Conservation (phyloP, 2,113 vertebrate genomes). For the Tauraco erythrolophus region DNA sequence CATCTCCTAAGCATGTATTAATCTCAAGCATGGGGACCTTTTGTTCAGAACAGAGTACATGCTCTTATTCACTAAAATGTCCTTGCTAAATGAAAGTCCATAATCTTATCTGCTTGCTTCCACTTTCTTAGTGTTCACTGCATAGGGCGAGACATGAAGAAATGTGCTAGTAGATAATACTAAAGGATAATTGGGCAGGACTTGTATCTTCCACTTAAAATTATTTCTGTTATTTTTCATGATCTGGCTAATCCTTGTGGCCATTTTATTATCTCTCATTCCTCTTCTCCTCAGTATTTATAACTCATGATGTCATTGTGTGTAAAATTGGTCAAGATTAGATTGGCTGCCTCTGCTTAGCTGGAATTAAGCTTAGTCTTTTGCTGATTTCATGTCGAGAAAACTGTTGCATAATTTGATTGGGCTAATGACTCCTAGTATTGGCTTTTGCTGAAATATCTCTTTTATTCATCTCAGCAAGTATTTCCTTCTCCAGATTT, state of each 20-base stretch:
- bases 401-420: background rate
- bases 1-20: background rate
- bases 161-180: background rate
- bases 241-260: background rate
- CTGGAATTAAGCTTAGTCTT: background rate
- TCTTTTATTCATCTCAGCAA: background rate
- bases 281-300: background rate
- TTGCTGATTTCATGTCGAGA: background rate
- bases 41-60: background rate
- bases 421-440: background rate
- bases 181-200: background rate
- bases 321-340: background rate
- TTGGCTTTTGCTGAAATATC: background rate
- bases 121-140: background rate
- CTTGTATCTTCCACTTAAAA: background rate
- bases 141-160: background rate
- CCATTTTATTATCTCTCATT: background rate
- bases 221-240: background rate
- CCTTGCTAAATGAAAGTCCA: background rate
- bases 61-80: background rate
- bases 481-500: background rate
- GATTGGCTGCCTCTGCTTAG: background rate
- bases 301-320: background rate
- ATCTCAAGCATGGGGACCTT: background rate
- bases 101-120: background rate